Base-by-base conservation (phyloP, 2,797 vertebrate species). In the Phoxinus dragarum region DNA sequence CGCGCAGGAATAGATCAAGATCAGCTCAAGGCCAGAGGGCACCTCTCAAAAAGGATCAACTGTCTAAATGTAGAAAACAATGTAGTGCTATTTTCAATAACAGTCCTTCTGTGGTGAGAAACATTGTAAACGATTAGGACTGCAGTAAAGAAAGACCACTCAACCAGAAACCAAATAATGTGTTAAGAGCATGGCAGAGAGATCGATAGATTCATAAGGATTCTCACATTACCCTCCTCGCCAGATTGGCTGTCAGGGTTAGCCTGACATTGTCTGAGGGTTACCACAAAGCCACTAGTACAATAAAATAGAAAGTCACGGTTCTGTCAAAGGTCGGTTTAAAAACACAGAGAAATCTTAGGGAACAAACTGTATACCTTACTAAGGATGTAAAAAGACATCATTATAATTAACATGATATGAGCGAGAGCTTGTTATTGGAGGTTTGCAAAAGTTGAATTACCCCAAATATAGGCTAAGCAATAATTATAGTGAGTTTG, bases 111-210 rank as follows among this genome's bases (percentile, higher is more conserved):
- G 38, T 78, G 85, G 89, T 88, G 42, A 68, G 67, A 84, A 64
- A 86, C 74, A 82, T 84, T 87, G 85, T 87, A 73, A 89, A 87
- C 77, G 64, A 84, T 89, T 86, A 89, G 89, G 88, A 87, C 86
- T 82, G 56, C 27, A 27, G 27, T 72, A 85, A 88, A 74, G 71
- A 81, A 49, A 11, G 40, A 85, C 40, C 80, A 67, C 31, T 61
- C 49, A 44, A 42, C n/a, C 36, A 86, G 82, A 75, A 84, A 61
- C 76, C 78, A 87, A 88, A 86, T 81, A 52, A 14, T 34, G 59
- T 75, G 84, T 31, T 87, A 87, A 86, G 86, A 80, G 88, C 42
- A 52, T 78, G 69, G 80, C 84, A 40, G 10, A 87, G 69, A 49
- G 27, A 79, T 80, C 67, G 80, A 90, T 88, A 76, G 83, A 84